Evolutionary conservation across 1,140 invertebrate species (phyloP).

Genomic region (Zaprionus gabonicus): DNA sequence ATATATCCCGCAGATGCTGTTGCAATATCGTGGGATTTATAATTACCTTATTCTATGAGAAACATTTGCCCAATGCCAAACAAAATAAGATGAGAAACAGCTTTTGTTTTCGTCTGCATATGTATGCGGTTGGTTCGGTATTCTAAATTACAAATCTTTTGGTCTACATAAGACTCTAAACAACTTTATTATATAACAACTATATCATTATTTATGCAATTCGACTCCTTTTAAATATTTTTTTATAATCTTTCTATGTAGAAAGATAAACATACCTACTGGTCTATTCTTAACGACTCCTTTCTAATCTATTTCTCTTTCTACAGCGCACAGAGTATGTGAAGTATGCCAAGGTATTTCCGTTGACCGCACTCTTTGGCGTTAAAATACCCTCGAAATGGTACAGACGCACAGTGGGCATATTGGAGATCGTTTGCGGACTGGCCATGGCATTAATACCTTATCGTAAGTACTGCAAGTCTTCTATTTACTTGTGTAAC

Average conservation of each 20-base stretch:
- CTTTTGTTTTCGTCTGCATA: slow-evolving; percentile 29
- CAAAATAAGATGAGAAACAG: slow-evolving; percentile 44
- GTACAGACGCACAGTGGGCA: slow-evolving; percentile 94
- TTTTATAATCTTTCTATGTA: too few relatives aligned
- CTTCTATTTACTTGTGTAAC: neutral
- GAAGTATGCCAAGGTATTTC: slow-evolving; percentile 98
- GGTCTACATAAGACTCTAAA: neutral
- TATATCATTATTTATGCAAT: neutral
- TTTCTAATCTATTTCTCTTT: slow-evolving; percentile 52
- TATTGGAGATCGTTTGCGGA: slow-evolving; percentile 95
- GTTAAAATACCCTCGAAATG: slow-evolving; percentile 96
- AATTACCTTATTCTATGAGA: slow-evolving; percentile 64
- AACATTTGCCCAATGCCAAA: slow-evolving; percentile 68
- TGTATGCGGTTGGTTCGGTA: neutral
- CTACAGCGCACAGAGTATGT: slow-evolving; percentile 98
- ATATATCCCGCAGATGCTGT: slow-evolving; percentile 41
- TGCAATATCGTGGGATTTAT: slow-evolving; percentile 53
- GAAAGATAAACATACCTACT: too few relatives aligned
- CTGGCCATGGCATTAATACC: slow-evolving; percentile 94
- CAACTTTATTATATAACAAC: neutral
- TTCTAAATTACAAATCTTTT: neutral
- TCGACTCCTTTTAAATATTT: neutral
- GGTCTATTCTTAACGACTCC: neutral
- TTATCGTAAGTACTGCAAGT: slow-evolving; percentile 88
- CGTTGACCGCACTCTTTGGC: slow-evolving; percentile 91